Evolutionary conservation across 2,888 invertebrate genomes (phyloP).

Genomic region (Catocala nupta): DNA sequence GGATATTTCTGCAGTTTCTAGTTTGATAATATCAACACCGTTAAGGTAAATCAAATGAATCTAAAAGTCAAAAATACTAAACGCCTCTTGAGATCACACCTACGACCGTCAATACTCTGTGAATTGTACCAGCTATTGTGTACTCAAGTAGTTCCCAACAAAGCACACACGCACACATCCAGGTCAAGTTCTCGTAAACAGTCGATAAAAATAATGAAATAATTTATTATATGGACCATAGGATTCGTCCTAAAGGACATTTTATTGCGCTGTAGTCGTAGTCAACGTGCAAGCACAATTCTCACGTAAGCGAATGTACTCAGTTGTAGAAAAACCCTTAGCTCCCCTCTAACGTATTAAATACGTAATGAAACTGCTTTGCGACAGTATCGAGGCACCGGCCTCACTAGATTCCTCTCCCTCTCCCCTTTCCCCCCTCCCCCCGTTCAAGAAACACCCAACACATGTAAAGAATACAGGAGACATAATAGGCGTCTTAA

Average conservation of each 20-base stretch:
- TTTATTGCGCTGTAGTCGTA: slow-evolving; percentile 41
- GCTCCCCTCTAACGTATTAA: slow-evolving; percentile 44
- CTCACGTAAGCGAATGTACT: slow-evolving; percentile 44
- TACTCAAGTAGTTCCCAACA: slow-evolving; percentile 3
- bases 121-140: too few species aligned
- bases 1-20: too few species aligned
- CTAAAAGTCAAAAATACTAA: too few species aligned
- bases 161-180: slow-evolving; percentile 14
- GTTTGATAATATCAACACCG: too few species aligned
- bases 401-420: slow-evolving; percentile 11
- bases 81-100: too few species aligned
- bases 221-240: slow-evolving; percentile 47
- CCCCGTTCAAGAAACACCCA: slow-evolving; percentile 30
- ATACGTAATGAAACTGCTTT: slow-evolving; percentile 52
- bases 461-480: slow-evolving; percentile 67
- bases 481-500: slow-evolving; percentile 78
- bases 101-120: too few species aligned
- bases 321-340: slow-evolving; percentile 35
- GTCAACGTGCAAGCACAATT: slow-evolving; percentile 42
- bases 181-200: slow-evolving; percentile 41
- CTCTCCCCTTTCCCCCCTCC: neutral
- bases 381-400: slow-evolving; percentile 29
- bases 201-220: slow-evolving; percentile 51
- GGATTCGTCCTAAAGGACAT: slow-evolving; percentile 41
- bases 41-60: too few species aligned